Base-by-base conservation (phyloP, 2,797 vertebrate species). In the Muscicapa striata region DNA sequence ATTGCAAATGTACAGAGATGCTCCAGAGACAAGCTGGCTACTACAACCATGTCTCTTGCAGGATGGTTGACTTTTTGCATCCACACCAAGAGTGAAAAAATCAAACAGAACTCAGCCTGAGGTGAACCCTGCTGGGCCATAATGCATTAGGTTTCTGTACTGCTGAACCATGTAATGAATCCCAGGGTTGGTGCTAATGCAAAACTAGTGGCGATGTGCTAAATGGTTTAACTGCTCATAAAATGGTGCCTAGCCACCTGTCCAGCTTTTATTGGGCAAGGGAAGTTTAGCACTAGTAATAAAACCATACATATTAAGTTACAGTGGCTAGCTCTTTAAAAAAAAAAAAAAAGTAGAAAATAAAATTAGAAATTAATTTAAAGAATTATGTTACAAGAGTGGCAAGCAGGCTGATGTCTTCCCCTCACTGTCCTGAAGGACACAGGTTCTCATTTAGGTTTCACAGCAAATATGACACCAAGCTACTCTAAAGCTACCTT, bases 141-240 rank as follows among this genome's bases (percentile, higher is more conserved):
- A 89, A 75, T 49, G 63, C 76, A 45, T 81, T 62, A 83, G 36
- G 58, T 89, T 91, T 92, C 62, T 63, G 29, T 91, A 6, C 40
- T 89, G 79, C 69, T 88, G 92, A 93, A 79, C 82, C 82, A 76
- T 79, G 77, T 90, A 97, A 95, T 88, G 94, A 94, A 91, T 94
- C 84, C 89, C 94, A 93, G 92, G 51, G 62, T 57, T 62, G 58
- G 75, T 85, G 79, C 90, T 95, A 97, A 96, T 85, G 79, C 66
- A 91, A 87, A 95, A 52, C 64, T 52, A 93, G 92, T 55, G 75
- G 81, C n/a, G 87, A 94, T 96, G 95, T 95, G 92, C 93, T 95
- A 90, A 87, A 74, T 94, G 84, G 79, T 95, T 95, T 93, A 93
- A 91, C 92, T 94, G 92, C 87, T 91, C 91, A 76, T 94, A 94